Base-by-base conservation (phyloP, 2,113 vertebrate species). In the Ceyx melanurus region DNA sequence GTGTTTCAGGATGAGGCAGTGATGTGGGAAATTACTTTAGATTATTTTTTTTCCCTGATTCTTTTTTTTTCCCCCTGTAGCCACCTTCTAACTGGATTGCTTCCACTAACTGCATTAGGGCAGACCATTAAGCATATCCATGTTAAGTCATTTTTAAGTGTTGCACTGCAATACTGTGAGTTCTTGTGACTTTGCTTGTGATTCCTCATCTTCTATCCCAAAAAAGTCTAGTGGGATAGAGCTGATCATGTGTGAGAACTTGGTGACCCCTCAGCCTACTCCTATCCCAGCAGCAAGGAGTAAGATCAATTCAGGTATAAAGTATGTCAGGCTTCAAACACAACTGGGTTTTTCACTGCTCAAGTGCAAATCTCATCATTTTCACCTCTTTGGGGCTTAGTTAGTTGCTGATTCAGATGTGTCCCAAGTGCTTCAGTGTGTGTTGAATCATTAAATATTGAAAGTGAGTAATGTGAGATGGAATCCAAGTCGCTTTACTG, bases 251-350 rank as follows among this genome's bases (percentile, higher is more conserved):
- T 93, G 25, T 74, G 60, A n/a, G 90, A 82, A 80, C 82, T 81
- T 95, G 88, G 89, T 94, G 90, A 94, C 53, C 60, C 82, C 86
- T 95, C 72, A 92, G 67, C 80, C 51, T 46, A 10, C 78, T 66
- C 35, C 58, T 79, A 25, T 66, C 28, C 67, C 57, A 62, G 71
- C 67, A 88, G 18, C 40, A 35, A 82, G 58, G 74, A 73, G 54
- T 18, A 54, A 46, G 53, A 61, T 72, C 22, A 42, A 19, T 46
- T 73, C 43, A 48, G 21, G n/a, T 57, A 28, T 26, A 8, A 71
- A 53, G 65, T 28, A 3, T 78, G 53, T 10, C 75, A 83, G 54
- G 46, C 43, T 86, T 90, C 2, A 14, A 73, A 80, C 67, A 76
- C 82, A 86, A 50, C n/a, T 61, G 77, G 13, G 25, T 37, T 92